Conservation (phyloP, 2,113 vertebrate species). For the Galemys pyrenaicus region DNA sequence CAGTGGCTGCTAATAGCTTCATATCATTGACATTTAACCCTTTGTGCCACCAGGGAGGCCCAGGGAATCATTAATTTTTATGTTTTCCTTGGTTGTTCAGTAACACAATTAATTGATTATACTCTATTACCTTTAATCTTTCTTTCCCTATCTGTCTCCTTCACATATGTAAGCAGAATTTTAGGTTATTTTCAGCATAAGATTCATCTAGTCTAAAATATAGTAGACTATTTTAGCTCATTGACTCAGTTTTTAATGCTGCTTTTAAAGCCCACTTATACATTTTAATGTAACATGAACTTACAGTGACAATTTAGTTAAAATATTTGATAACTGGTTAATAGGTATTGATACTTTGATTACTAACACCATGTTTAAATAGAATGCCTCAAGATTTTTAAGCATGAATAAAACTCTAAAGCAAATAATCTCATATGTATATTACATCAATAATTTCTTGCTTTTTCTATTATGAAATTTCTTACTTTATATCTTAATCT, state of each 20-base stretch:
- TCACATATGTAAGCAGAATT: not conserved
- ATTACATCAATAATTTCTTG: not conserved
- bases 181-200: not conserved
- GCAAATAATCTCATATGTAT: not conserved
- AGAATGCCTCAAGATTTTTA: not conserved
- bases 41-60: too few relatives aligned
- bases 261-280: not conserved
- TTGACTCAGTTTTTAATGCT: not conserved
- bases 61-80: constrained; percentile 14
- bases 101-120: constrained; percentile 44
- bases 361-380: not conserved
- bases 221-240: too few relatives aligned
- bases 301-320: not conserved
- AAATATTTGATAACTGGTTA: not conserved
- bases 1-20: too few relatives aligned
- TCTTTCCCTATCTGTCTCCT: constrained; percentile 60
- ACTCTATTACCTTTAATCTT: not conserved
- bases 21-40: too few relatives aligned
- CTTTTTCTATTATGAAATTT: not conserved
- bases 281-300: not conserved
- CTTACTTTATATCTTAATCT: not conserved
- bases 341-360: not conserved
- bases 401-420: not conserved
- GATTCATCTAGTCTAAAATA: not conserved
- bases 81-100: not conserved